Evolutionary conservation across 2,113 vertebrate species (phyloP).

Genomic region (Tetrao urogallus): DNA sequence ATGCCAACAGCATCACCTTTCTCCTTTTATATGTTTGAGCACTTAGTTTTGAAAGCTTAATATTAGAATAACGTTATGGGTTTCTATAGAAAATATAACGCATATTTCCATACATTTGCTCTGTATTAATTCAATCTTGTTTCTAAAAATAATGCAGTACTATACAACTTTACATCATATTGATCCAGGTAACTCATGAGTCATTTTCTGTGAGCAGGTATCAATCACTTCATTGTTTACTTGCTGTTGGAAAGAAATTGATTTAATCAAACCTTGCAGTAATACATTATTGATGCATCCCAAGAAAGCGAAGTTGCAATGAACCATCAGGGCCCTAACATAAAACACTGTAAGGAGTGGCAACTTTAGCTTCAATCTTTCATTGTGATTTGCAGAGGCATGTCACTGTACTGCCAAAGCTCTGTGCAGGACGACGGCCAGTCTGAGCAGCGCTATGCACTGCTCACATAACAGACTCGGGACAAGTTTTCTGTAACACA

Average conservation of each 20-base stretch:
- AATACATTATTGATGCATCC: conserved; percentile 74
- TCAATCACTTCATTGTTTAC: conserved; percentile 78
- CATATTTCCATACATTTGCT: not conserved
- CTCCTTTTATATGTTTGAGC: not conserved
- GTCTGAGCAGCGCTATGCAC: not conserved
- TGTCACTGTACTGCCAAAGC: not conserved
- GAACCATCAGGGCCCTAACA: conserved; percentile 59
- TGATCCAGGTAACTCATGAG: conserved; percentile 64
- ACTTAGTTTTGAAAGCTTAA: not conserved
- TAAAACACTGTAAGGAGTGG: conserved; percentile 11
- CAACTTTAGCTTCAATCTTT: not conserved
- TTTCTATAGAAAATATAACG: not conserved
- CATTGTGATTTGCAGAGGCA: not conserved
- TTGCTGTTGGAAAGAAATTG: conserved; percentile 73
- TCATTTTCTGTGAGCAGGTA: conserved; percentile 63
- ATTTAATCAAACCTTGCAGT: conserved; percentile 71
- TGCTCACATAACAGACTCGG: not conserved
- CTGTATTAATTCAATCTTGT: conserved; percentile 34
- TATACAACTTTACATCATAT: conserved; percentile 63
- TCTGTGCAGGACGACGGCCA: not conserved
- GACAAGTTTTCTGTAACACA: not conserved
- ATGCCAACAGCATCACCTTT: not conserved
- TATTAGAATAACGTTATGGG: not conserved
- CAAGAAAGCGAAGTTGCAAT: conserved; percentile 67
- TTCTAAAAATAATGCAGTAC: conserved; percentile 60